phyloP scores from a whole-genome alignment of 2,113 vertebrate genomes.

The Grallaria varia region DNA sequence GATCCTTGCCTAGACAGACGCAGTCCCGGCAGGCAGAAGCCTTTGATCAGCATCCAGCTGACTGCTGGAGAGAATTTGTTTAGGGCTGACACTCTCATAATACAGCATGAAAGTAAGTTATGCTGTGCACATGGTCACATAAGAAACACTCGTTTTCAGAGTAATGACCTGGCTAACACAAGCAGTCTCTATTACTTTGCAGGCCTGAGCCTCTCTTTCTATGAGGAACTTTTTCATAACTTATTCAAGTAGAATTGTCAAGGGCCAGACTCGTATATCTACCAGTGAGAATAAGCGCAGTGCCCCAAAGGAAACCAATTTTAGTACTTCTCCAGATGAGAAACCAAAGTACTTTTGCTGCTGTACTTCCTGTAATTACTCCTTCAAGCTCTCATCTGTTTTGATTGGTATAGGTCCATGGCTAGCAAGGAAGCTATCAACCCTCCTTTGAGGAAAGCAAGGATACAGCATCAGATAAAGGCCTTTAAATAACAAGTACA shows the following conservation, averaged over 20 bases:
- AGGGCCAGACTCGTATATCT: not conserved
- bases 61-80: not conserved
- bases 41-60: not conserved
- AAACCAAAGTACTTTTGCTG: slow-evolving; percentile 31
- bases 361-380: not conserved
- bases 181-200: not conserved
- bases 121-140: not conserved
- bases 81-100: not conserved
- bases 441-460: not conserved
- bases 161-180: not conserved
- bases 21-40: not conserved
- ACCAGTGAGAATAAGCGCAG: not conserved
- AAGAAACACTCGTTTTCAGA: not conserved
- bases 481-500: not conserved
- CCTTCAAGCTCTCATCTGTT: slow-evolving; percentile 4
- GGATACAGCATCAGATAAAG: not conserved
- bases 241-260: not conserved
- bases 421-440: slow-evolving; percentile 24
- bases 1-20: not conserved
- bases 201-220: not conserved
- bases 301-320: not conserved
- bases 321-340: not conserved
- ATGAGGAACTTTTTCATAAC: not conserved
- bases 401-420: slow-evolving; percentile 12
- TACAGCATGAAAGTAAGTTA: not conserved